A percentile compares a stretch with the other conserved stretches of the same genome.
Evolutionary conservation across 2,113 vertebrate species (phyloP).

Genomic region (Paramisgurnus dabryanus): DNA sequence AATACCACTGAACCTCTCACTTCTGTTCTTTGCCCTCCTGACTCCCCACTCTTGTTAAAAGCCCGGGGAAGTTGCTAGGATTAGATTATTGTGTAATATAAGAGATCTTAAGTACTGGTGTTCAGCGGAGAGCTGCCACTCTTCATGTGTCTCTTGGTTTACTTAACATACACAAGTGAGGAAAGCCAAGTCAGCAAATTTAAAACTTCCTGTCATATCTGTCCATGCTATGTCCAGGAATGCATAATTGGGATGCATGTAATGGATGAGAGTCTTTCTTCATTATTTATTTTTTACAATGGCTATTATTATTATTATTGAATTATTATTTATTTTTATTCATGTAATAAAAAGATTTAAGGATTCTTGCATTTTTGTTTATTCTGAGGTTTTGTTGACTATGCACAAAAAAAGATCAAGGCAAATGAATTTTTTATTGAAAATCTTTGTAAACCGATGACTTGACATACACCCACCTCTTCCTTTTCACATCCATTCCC

Average conservation of each 20-base stretch:
- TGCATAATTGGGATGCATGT: not conserved
- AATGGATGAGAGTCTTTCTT: not conserved
- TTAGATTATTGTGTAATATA: conserved; percentile 73
- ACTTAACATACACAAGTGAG: conserved; percentile 29
- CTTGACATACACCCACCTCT: conserved; percentile 29
- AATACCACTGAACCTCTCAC: conserved; percentile 33
- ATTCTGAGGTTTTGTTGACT: conserved; percentile 31
- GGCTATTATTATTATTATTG: too few relatives aligned
- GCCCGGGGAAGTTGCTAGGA: conserved; percentile 63
- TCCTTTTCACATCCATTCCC: conserved; percentile 49
- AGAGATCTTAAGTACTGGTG: conserved; percentile 67
- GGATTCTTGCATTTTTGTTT: not conserved
- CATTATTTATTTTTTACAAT: too few relatives aligned
- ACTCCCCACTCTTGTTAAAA: conserved; percentile 66
- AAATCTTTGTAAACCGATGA: conserved; percentile 63
- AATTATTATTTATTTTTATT: too few relatives aligned
- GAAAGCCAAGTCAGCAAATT: conserved; percentile 17
- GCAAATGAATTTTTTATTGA: conserved; percentile 71
- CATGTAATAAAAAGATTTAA: not conserved
- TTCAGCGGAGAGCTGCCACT: conserved; percentile 56
- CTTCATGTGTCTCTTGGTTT: conserved; percentile 52
- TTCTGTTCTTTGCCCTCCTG: conserved; percentile 35
- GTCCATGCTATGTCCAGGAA: not conserved
- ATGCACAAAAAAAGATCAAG: conserved; percentile 73
- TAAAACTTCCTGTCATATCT: not conserved